Evolutionary conservation across 1,140 invertebrate genomes (phyloP), one percentile per base, ranked within the genome.

Genomic region (Parasteatoda tepidariorum): DNA sequence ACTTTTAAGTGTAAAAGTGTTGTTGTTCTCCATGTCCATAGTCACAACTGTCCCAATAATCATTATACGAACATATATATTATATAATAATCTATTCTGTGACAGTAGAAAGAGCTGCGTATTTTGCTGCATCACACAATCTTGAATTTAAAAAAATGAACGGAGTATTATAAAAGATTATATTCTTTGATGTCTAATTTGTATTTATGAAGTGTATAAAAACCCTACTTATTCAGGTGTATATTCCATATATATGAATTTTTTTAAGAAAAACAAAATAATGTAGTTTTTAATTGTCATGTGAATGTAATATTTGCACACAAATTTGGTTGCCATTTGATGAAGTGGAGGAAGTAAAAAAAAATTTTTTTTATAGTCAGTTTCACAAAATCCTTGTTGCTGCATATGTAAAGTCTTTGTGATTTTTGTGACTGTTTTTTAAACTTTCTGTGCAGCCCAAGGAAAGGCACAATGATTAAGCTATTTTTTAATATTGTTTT

Each of bases 171-270:
- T 82, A 82, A 82, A 81, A 82, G 66, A 82, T 82, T 82, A 82
- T 82, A 82, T 82, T 82, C 78, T 82, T 83, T 83, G 70, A 83
- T 83, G 81, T 73, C 81, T 83, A 57, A 83, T 83, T 83, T 83
- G 68, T 83, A 73, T 83, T 83, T 83, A 73, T 62, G 59, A 73
- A 83, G 55, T 83, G 22, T 83, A 71, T 62, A 62, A 48, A 48
- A 48, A 48, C 9, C 38, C 81, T 83, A 83, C 81, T 73, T 83
- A 74, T 74, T 73, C 68, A 55, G 59, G 78, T 73, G 68, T 74
- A 83, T 74, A 83, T 66, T 84, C 62, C 61, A 70, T 71, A 84
- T n/a, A n/a, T 84, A 75, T 59, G 48, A 48, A 70, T 64, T 64
- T 70, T 76, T 82, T 82, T 61, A n/a, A n/a, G n/a, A n/a, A n/a